These are phyloP conservation scores for Tiliacea aurago DNA, from an alignment of 2,888 invertebrate species.

Conservation along the genomic window DNA sequence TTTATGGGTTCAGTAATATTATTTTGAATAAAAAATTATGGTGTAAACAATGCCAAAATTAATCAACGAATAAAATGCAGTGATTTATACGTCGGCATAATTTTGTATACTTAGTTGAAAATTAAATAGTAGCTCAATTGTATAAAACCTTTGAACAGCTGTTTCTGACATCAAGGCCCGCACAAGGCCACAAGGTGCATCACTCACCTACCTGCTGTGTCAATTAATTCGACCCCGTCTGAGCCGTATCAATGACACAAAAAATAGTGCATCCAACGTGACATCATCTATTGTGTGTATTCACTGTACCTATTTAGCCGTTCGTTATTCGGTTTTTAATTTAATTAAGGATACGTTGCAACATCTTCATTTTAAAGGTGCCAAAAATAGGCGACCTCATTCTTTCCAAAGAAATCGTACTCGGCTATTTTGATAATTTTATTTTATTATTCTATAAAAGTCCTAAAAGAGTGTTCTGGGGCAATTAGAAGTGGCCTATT, in stretches of 20 bases:
- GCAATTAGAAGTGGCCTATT: slow-evolving; percentile 1
- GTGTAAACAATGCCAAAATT: background rate
- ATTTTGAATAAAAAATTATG: background rate
- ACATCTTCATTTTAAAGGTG: background rate
- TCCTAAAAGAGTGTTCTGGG: background rate
- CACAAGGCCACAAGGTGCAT: slow-evolving; percentile 22
- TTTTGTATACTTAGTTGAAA: background rate
- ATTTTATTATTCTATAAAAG: too few species aligned
- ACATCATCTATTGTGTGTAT: slow-evolving; percentile 30
- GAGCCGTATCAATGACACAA: slow-evolving; percentile 43
- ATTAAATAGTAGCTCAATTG: slow-evolving; percentile 31
- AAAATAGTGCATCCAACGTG: slow-evolving; percentile 53
- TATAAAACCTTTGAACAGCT: slow-evolving; percentile 44
- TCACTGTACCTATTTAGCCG: background rate
- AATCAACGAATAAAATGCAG: background rate
- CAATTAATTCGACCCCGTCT: slow-evolving; percentile 57
- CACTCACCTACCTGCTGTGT: slow-evolving; percentile 59
- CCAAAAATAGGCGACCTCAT: slow-evolving; percentile 38
- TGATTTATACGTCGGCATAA: background rate
- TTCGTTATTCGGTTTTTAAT: background rate
- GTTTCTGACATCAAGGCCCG: slow-evolving; percentile 2
- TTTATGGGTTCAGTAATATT: too few species aligned
- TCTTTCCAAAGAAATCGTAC: background rate
- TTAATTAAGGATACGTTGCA: background rate
- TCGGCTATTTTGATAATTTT: background rate